phyloP scores from a whole-genome alignment of 1,140 invertebrate genomes.

The Cardiocondyla obscurior region DNA sequence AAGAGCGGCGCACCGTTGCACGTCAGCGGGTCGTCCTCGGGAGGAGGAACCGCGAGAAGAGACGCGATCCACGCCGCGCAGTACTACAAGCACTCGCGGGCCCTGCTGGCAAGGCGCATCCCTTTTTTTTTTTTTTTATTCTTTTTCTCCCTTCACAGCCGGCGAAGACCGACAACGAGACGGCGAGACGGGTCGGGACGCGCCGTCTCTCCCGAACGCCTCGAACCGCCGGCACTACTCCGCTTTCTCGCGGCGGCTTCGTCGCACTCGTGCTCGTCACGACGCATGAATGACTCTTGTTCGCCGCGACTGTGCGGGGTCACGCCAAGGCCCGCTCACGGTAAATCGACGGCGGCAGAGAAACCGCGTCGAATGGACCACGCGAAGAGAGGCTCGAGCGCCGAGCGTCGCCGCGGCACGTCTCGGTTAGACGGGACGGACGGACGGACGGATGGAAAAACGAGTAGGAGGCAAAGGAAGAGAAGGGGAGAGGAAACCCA shows the following conservation, averaged over 20 bases:
- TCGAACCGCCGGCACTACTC: neutral
- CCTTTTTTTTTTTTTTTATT: neutral
- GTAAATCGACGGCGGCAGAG: neutral
- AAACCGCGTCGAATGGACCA: constrained; percentile 55
- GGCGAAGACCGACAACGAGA: neutral
- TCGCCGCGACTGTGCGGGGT: constrained; percentile 32
- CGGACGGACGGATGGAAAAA: constrained; percentile 27
- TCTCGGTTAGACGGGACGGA: constrained; percentile 48
- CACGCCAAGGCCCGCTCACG: constrained; percentile 19
- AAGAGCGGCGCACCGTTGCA: constrained; percentile 17
- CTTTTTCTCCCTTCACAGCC: constrained; percentile 5
- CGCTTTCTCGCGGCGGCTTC: neutral
- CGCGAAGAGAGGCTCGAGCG: constrained; percentile 11
- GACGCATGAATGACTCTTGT: constrained; percentile 48
- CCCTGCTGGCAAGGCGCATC: neutral
- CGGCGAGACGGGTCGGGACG: constrained; percentile 12
- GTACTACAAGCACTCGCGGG: constrained; percentile 13
- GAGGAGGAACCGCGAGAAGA: neutral
- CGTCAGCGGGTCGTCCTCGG: too few species aligned
- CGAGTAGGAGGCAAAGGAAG: constrained; percentile 18
- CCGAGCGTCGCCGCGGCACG: constrained; percentile 13
- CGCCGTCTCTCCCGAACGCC: neutral
- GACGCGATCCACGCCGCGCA: neutral
- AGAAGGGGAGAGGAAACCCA: neutral
- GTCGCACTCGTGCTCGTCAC: constrained; percentile 39